Evolutionary conservation across 2,797 vertebrate species (phyloP), one percentile per base, ranked within the genome.

Genomic region (Florisuga fusca): DNA sequence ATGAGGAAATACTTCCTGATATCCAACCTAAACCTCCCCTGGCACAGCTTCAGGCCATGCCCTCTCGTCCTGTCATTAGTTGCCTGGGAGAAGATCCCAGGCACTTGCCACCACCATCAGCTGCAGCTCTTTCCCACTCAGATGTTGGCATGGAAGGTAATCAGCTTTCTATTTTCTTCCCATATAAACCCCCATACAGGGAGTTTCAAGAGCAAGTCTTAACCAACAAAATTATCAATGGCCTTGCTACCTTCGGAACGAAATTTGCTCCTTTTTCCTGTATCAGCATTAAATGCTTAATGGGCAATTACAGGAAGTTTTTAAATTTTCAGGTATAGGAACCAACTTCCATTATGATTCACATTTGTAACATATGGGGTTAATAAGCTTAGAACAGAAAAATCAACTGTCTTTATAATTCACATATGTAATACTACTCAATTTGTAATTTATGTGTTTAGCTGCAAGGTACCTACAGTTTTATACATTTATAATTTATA

Each of bases 401-500:
- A 92, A 76, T 17, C 29, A 85, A 26, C 58, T 51, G 38, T 46
- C 54, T 72, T 71, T 69, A 41, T 53, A 74, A 83, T 71, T 93
- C 31, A 50, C n/a, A n/a, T 59, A 34, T 34, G 16, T 11, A 55
- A 53, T 33, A 87, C 92, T 67, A 41, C 26, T 91, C 72, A 85
- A 85, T 91, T 84, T 84, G 48, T 36, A 67, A 76, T 71, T 77
- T 93, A 36, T 31, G 41, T 74, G 62, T 46, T 91, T 85, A 91
- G 75, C 84, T 87, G 48, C 53, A 89, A 92, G 84, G 36, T 83
- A 80, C 29, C 45, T 77, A 18, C 77, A 92, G 5, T 87, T 90
- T 90, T 76, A 82, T 36, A 66, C 10, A 36, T 57, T 82, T 74
- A 29, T 92, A 93, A 92, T 87, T 84, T 69, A 68, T 79, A 73